Evolutionary conservation across 2,888 invertebrate species (phyloP), one percentile per base, ranked within the genome.

Genomic region (Esperia sulphurella): DNA sequence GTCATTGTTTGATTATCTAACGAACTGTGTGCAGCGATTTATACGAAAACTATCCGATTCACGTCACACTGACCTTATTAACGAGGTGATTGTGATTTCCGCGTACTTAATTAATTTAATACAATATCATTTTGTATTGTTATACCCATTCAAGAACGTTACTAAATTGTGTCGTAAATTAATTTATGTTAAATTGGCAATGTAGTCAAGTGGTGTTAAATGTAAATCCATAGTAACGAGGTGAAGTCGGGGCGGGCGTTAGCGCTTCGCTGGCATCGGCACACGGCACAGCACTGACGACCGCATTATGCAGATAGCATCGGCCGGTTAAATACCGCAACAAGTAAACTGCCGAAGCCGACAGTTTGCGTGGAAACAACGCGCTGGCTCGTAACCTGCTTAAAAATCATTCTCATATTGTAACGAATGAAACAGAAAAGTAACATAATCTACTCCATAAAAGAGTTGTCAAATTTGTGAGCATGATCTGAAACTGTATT

Each of bases 1-100:
- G 75, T 78, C 79, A 83, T 85, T 86, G 84, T 88, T 87, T 84
- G 79, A 67, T 71, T 71, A 74, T 79, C 82, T 87, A 88, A 88
- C 83, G 86, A 87, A 85, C 81, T 75, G 74, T 69, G 63, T 65
- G 60, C 67, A 65, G 59, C 65, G 65, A 74, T 72, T 73, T 71
- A 63, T 63, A 62, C 62, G 43, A 28, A 10, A 8, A n/a, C 10
- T 21, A 29, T 21, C 41, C 39, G n/a, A 28, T 41, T 28, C 55
- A 48, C 49, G 55, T 59, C 56, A 63, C 65, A 62, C 63, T 55
- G 55, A 21, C 61, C 57, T 65, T 71, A 68, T 43, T 43, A 48
- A 4, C 21, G 9, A 28, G 4, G 4, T 28, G 21, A 28, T 4
- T 28, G 29, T 3, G 28, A 49, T 41, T 44, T 46, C 21, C 21